Conservation (phyloP, 2,797 vertebrate genomes). For the Betta splendens region DNA sequence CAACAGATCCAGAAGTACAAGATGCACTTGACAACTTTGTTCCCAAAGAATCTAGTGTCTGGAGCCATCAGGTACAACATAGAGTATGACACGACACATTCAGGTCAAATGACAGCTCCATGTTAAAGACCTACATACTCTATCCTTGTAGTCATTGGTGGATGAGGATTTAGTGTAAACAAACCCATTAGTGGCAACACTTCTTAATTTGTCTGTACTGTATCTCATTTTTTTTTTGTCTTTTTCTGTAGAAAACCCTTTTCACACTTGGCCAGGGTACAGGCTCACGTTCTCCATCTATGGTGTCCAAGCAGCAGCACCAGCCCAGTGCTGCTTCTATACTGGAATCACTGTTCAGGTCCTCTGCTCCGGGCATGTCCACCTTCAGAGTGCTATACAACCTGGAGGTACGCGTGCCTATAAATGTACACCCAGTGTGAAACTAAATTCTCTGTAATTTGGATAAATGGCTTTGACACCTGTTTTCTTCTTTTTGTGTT, state of each 20-base stretch:
- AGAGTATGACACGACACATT: background rate
- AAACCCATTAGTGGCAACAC: background rate
- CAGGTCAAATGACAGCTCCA: background rate
- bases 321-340: slow-evolving; percentile 97
- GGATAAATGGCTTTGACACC: background rate
- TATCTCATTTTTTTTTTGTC: background rate
- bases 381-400: slow-evolving; percentile 99
- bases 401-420: slow-evolving; percentile 85
- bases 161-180: background rate
- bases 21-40: slow-evolving; percentile 95
- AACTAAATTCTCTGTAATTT: background rate
- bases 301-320: slow-evolving; percentile 95
- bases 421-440: slow-evolving; percentile 6
- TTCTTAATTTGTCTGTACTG: background rate
- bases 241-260: slow-evolving; percentile 89
- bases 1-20: slow-evolving; percentile 98
- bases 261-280: slow-evolving; percentile 88
- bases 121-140: background rate
- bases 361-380: slow-evolving; percentile 98
- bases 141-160: background rate
- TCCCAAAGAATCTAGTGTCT: slow-evolving; percentile 87
- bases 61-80: slow-evolving; percentile 82
- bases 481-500: background rate
- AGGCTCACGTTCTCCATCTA: slow-evolving; percentile 94
- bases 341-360: slow-evolving; percentile 94